A percentile compares a stretch with the other conserved stretches of the same genome.
Conservation (phyloP, 2,888 invertebrate species). For the Thecophora atra region DNA sequence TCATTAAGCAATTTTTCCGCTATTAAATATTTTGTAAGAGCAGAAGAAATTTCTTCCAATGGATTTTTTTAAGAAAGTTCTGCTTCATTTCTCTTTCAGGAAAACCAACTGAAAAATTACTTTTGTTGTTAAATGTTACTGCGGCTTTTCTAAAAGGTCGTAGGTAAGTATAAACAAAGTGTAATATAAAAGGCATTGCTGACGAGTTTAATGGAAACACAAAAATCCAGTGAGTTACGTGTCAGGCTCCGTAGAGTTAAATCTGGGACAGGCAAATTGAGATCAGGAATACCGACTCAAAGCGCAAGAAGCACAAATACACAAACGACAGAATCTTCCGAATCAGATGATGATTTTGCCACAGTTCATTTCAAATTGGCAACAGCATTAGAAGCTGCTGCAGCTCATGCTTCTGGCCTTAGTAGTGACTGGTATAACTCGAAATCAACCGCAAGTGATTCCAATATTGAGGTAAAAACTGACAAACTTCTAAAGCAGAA, state of each 20-base stretch:
- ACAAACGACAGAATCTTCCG: conserved; percentile 37
- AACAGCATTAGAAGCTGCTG: conserved; percentile 49
- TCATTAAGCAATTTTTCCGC: conserved; percentile 10
- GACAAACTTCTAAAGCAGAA: conserved; percentile 31
- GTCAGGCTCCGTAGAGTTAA: conserved; percentile 42
- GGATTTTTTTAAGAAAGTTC: neutral
- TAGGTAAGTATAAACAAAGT: neutral
- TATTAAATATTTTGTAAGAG: conserved; percentile 10
- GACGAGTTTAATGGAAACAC: conserved; percentile 36
- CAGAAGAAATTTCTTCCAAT: neutral
- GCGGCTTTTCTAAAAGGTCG: neutral
- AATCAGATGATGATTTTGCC: conserved; percentile 44
- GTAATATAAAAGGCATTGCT: neutral
- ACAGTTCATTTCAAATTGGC: conserved; percentile 42
- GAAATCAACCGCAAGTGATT: conserved; percentile 19
- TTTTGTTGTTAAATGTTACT: neutral
- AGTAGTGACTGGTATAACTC: conserved; percentile 40
- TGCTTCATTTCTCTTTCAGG: too few relatives aligned
- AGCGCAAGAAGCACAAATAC: conserved; percentile 29
- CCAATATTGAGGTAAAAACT: conserved; percentile 23
- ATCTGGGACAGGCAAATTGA: conserved; percentile 24
- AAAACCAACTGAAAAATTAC: neutral
- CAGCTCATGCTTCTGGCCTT: conserved; percentile 42
- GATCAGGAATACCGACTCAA: conserved; percentile 11
- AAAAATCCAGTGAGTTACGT: conserved; percentile 42